A percentile compares a stretch with the other conserved stretches of the same genome.
Conservation (phyloP, 2,888 invertebrate genomes). For the Phania funesta region DNA sequence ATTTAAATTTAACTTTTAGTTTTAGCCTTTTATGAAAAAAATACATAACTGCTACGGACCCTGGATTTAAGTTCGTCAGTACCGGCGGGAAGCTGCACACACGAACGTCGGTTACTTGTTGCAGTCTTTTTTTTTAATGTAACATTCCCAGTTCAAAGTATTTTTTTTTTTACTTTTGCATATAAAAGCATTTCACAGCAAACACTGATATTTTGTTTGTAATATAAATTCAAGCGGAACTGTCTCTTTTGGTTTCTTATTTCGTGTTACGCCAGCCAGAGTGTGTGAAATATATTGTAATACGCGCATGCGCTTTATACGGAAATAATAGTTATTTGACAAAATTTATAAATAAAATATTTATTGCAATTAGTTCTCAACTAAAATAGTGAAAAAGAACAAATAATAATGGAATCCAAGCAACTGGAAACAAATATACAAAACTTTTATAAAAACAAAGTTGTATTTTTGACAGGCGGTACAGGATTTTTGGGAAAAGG, state of each 20-base stretch:
- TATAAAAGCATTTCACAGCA: conserved; percentile 57
- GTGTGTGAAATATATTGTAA: conserved; percentile 22
- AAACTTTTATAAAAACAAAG: conserved; percentile 64
- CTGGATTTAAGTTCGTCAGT: too few relatives aligned
- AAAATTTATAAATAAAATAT: background rate
- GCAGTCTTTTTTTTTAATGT: conserved; percentile 1
- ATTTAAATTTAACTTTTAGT: too few relatives aligned
- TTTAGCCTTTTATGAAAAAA: too few relatives aligned
- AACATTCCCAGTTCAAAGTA: conserved; percentile 9
- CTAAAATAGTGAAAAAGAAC: background rate
- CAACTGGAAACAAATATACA: conserved; percentile 62
- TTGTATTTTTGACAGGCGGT: conserved; percentile 59
- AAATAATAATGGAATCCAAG: conserved; percentile 33
- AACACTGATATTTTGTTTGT: conserved; percentile 55
- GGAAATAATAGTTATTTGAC: conserved; percentile 31
- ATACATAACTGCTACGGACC: too few relatives aligned
- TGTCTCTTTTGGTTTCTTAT: conserved; percentile 29
- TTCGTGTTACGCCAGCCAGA: conserved; percentile 23
- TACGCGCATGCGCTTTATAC: conserved; percentile 52
- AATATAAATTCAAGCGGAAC: conserved; percentile 56
- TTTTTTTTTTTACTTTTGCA: conserved; percentile 15
- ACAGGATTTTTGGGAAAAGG: conserved; percentile 81
- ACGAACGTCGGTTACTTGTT: conserved; percentile 43
- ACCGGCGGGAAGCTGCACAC: conserved; percentile 39
- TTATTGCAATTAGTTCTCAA: background rate